phyloP scores from a whole-genome alignment of 2,888 invertebrate species.

The Cremastinae sp. region DNA sequence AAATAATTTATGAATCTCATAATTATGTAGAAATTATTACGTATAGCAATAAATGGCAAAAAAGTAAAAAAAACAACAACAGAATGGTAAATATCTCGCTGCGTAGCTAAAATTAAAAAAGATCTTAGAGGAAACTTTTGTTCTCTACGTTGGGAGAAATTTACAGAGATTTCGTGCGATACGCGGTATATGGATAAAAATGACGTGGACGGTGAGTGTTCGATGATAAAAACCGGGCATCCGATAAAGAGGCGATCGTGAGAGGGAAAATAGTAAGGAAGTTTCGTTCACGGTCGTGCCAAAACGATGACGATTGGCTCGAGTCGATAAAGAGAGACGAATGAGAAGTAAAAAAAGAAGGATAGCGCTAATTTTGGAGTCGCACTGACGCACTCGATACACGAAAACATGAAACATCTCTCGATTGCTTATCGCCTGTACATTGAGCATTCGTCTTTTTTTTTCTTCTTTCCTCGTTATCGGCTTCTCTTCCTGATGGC shows the following conservation, averaged over 20 bases:
- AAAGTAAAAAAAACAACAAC: too few relatives aligned
- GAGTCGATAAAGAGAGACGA: too few relatives aligned
- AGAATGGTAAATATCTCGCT: too few relatives aligned
- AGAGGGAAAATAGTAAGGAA: neutral
- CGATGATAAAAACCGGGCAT: neutral
- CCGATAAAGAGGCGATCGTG: neutral
- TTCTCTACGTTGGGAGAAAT: too few relatives aligned
- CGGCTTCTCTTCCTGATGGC: too few relatives aligned
- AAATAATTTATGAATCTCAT: too few relatives aligned
- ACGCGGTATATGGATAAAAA: neutral
- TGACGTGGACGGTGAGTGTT: neutral
- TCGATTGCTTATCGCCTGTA: constrained; percentile 23
- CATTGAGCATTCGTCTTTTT: neutral
- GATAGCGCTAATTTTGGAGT: neutral
- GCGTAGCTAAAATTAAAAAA: neutral
- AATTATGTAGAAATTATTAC: too few relatives aligned
- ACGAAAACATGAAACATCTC: neutral
- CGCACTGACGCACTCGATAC: constrained; percentile 28
- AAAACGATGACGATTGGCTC: neutral
- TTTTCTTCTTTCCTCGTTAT: neutral
- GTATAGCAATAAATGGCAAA: too few relatives aligned
- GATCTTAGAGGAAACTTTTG: too few relatives aligned
- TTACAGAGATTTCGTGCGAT: too few relatives aligned
- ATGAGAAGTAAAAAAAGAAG: neutral
- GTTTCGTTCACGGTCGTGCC: neutral